A percentile compares a stretch with the other conserved stretches of the same genome.
Conservation (phyloP, 2,888 invertebrate species). For the Callimorpha dominula region DNA sequence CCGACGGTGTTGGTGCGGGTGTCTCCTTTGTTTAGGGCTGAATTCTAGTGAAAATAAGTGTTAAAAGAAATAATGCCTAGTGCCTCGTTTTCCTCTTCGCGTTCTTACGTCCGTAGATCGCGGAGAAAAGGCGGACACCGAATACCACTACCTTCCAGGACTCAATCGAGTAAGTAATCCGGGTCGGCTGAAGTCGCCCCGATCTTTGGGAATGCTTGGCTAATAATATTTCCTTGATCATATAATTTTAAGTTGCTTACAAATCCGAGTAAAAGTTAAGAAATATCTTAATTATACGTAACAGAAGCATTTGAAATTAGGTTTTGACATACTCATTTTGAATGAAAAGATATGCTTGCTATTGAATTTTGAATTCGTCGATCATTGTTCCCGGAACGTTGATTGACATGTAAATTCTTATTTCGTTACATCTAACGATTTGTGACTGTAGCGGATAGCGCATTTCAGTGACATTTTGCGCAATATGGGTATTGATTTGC, state of each 20-base stretch:
- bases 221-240: constrained; percentile 70
- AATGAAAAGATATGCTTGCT: constrained; percentile 55
- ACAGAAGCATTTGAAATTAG: constrained; percentile 33
- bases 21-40: constrained; percentile 93
- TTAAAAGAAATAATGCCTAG: constrained; percentile 94
- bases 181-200: constrained; percentile 80
- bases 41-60: constrained; percentile 86
- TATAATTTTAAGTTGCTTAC: constrained; percentile 49
- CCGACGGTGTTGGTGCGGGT: constrained; percentile 92
- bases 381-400: constrained; percentile 73
- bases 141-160: constrained; percentile 93
- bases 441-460: constrained; percentile 68
- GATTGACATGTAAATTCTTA: constrained; percentile 74
- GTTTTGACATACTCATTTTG: constrained; percentile 47
- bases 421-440: constrained; percentile 62
- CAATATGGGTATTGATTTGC: constrained; percentile 84
- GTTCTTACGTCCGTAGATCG: constrained; percentile 96
- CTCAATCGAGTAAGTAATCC: constrained; percentile 92
- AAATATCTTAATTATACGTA: constrained; percentile 27
- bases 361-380: constrained; percentile 65
- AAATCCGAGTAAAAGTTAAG: constrained; percentile 39
- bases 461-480: constrained; percentile 85
- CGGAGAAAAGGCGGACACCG: constrained; percentile 96
- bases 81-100: constrained; percentile 97
- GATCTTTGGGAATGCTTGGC: constrained; percentile 66